Evolutionary conservation across 2,888 invertebrate species (phyloP), one percentile per base, ranked within the genome.

Genomic region (Copidosoma aretas): DNA sequence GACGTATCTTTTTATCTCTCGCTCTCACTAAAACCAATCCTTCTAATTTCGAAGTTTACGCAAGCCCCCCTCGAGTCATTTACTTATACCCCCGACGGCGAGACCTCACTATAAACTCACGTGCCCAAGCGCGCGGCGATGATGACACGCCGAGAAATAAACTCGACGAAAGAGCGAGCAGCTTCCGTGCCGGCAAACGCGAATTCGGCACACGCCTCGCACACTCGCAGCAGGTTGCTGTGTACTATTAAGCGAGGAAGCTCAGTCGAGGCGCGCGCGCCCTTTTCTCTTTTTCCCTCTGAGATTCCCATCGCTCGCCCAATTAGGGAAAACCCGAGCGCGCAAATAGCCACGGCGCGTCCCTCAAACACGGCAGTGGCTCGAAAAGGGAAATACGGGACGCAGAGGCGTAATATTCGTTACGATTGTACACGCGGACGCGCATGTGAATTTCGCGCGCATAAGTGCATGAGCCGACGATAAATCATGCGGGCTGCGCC

Each of bases 61-160:
- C n/a, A n/a, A n/a, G n/a, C n/a, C n/a, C n/a, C n/a, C n/a, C n/a
- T n/a, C n/a, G n/a, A n/a, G n/a, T n/a, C n/a, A n/a, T n/a, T n/a
- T n/a, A n/a, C 5, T 74, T 73, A 73, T 70, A 70, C 71, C 58
- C 58, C 61, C 32, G 60, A 51, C 71, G 68, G 62, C 59, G 49
- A 65, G 64, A 62, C 51, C 58, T n/a, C n/a, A 64, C 43, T 72
- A 64, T 72, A 69, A 71, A 71, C 73, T 74, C 73, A 72, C 71
- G 70, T 73, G 70, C 68, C 15, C 60, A 64, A 25, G 54, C 25
- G 10, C 14, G n/a, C 17, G 19, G 39, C 17, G 56, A 46, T 17
- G 43, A 46, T n/a, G 8, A n/a, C 51, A 12, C 25, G 19, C 14
- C 32, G 41, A 25, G 66, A 67, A 65, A 64, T 64, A 22, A 65